Conservation (phyloP, 2,113 vertebrate species). For the Phaethon lepturus region DNA sequence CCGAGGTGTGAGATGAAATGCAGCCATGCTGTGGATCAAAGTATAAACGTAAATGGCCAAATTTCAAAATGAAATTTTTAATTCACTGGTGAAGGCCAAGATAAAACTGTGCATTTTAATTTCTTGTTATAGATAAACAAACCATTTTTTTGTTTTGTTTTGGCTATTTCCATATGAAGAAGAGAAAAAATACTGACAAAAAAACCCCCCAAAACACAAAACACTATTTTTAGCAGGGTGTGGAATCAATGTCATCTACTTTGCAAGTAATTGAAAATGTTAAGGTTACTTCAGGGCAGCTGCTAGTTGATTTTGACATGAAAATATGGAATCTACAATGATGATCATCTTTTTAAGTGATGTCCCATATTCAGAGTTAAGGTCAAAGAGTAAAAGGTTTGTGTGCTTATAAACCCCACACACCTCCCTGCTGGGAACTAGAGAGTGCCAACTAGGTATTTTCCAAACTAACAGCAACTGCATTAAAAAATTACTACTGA, state of each 20-base stretch:
- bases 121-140: not conserved
- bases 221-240: not conserved
- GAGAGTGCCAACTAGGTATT: not conserved
- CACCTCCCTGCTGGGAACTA: not conserved
- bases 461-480: not conserved
- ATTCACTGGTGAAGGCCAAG: not conserved
- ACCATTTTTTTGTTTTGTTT: not conserved
- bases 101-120: not conserved
- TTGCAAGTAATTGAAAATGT: not conserved
- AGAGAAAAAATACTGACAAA: not conserved
- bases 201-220: accelerated
- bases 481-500: not conserved
- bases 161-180: not conserved
- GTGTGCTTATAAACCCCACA: not conserved
- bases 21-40: not conserved
- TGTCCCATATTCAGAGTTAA: not conserved
- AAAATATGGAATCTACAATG: not conserved
- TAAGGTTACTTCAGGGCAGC: not conserved
- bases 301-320: not conserved
- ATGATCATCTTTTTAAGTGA: not conserved
- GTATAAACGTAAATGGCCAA: not conserved
- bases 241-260: not conserved
- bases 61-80: not conserved
- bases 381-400: not conserved
- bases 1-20: accelerated